Conservation (phyloP, 2,113 vertebrate species). For the Plecturocebus donacophilus region DNA sequence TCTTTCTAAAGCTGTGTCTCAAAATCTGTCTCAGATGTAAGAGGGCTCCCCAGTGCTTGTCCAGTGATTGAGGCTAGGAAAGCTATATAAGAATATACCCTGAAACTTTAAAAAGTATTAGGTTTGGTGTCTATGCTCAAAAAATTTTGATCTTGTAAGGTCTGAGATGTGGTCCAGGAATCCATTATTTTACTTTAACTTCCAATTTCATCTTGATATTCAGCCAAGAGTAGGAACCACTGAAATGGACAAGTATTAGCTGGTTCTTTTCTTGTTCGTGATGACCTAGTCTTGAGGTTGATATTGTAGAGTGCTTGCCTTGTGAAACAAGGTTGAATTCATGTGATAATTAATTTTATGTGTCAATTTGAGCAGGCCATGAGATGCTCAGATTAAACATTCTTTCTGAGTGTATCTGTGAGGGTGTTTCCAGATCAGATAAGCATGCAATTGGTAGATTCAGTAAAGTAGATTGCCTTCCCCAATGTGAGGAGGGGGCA, state of each 20-base stretch:
- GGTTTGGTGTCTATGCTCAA: not conserved
- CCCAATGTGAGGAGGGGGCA: accelerated
- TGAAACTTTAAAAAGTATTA: not conserved
- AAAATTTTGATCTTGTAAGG: not conserved
- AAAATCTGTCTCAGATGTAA: not conserved
- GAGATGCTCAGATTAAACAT: not conserved
- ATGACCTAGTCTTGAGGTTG: not conserved
- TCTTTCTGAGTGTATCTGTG: not conserved
- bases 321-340: not conserved
- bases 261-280: not conserved
- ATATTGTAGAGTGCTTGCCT: no score
- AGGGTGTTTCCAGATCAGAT: not conserved
- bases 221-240: not conserved
- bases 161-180: not conserved
- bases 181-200: not conserved
- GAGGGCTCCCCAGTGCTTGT: not conserved
- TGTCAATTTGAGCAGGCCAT: not conserved
- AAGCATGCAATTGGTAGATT: not conserved
- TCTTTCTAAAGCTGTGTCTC: not conserved
- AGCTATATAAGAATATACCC: not conserved
- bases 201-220: not conserved
- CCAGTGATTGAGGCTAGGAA: not conserved
- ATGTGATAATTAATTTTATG: not conserved
- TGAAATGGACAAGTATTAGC: not conserved
- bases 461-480: not conserved